These are phyloP conservation scores for Nephrocerus scutellatus DNA, from an alignment of 2,888 invertebrate genomes.

Conservation along the genomic window DNA sequence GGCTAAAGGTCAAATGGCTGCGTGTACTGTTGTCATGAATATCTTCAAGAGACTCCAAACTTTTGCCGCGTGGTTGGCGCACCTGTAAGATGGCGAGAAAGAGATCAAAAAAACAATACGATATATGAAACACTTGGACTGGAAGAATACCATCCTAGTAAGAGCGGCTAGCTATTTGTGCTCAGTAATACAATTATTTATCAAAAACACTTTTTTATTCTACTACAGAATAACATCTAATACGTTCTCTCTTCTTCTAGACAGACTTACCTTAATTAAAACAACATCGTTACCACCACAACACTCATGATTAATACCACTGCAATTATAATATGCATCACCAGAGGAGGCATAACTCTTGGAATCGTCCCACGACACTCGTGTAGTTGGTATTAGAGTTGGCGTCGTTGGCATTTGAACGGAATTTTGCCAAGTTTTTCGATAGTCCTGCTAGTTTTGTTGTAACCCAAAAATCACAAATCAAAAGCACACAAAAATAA, in stretches of 20 bases:
- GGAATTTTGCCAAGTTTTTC: constrained; percentile 41
- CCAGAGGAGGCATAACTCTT: constrained; percentile 38
- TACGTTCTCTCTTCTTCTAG: background rate
- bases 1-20: constrained; percentile 48
- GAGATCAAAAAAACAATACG: background rate
- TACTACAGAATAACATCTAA: background rate
- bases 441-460: constrained; percentile 32
- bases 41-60: constrained; percentile 77
- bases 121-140: background rate
- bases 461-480: constrained; percentile 9
- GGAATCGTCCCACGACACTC: constrained; percentile 47
- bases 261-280: constrained; percentile 43
- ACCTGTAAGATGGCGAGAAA: constrained; percentile 49
- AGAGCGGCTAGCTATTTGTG: constrained; percentile 11
- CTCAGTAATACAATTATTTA: background rate
- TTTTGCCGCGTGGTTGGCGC: constrained; percentile 76
- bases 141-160: no score
- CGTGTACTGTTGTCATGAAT: constrained; percentile 57
- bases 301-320: constrained; percentile 44
- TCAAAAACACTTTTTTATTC: background rate
- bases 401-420: constrained; percentile 43
- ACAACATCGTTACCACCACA: constrained; percentile 47
- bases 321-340: constrained; percentile 40
- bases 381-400: constrained; percentile 41
- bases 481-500: no score